These are phyloP conservation scores for Amphipyra berbera DNA, from an alignment of 2,888 invertebrate genomes.

Conservation along the genomic window DNA sequence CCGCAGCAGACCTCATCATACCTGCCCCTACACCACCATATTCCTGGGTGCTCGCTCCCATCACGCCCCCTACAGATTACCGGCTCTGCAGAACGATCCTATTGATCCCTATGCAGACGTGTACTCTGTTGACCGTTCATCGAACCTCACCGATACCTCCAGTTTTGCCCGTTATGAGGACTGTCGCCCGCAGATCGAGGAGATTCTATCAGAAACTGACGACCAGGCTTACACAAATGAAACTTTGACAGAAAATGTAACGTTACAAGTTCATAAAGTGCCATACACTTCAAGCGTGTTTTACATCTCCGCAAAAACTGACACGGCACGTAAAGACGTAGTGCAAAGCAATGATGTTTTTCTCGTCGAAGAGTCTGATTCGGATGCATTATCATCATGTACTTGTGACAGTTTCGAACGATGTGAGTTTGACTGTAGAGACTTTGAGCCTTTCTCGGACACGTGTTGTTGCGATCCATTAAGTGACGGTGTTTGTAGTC, in stretches of 20 bases:
- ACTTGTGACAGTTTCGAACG: slow-evolving; percentile 89
- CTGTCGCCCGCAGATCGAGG: slow-evolving; percentile 78
- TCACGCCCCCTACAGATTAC: slow-evolving; percentile 75
- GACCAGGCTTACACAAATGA: slow-evolving; percentile 66
- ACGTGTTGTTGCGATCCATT: slow-evolving; percentile 90
- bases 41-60: slow-evolving; percentile 80
- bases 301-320: slow-evolving; percentile 80
- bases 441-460: slow-evolving; percentile 90
- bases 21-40: slow-evolving; percentile 86
- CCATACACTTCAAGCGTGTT: slow-evolving; percentile 85
- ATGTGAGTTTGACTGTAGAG: slow-evolving; percentile 89
- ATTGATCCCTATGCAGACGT: slow-evolving; percentile 83
- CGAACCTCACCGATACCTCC: slow-evolving; percentile 86
- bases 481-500: slow-evolving; percentile 86
- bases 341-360: slow-evolving; percentile 75
- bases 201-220: slow-evolving; percentile 70
- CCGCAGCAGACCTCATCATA: slow-evolving; percentile 84
- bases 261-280: slow-evolving; percentile 83
- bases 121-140: slow-evolving; percentile 85
- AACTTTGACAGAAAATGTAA: slow-evolving; percentile 68
- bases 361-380: slow-evolving; percentile 81
- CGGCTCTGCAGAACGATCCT: slow-evolving; percentile 79
- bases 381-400: slow-evolving; percentile 89
- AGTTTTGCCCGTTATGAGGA: slow-evolving; percentile 87
- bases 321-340: slow-evolving; percentile 71